Evolutionary conservation across 1,140 invertebrate genomes (phyloP), one percentile per base, ranked within the genome.

Genomic region (Liolophura sinensis): DNA sequence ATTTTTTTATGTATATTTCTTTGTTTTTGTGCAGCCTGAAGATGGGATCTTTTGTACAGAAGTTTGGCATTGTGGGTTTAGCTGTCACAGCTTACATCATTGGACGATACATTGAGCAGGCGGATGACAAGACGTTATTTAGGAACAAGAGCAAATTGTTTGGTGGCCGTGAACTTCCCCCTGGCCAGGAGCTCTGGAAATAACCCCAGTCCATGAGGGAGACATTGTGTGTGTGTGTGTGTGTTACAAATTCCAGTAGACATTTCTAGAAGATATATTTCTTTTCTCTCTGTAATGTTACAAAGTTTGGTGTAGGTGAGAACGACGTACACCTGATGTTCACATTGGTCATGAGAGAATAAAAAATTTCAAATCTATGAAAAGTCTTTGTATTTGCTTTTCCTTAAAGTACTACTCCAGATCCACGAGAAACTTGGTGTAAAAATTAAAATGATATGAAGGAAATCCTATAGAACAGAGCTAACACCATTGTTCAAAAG

Each of bases 61-160:
- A 65, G 46, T 48, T 9, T 12, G 6, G 54, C 31, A 47, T 57
- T 40, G 14, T 68, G 22, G 24, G 48, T 16, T 15, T 68, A n/a
- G 66, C 66, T n/a, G 11, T 65, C 15, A 46, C 27, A 16, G 59
- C 18, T 0, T 60, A 52, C 15, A 24, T 57, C 16, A 0, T 64
- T 0, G 70, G 70, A 15, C 55, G 61, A 3, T 51, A 65, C 20
- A 25, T 65, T 27, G 24, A 59, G 25, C 50, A 52, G 18, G 70
- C 64, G 20, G 66, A 71, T 20, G 49, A 57, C 1, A 20, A 51
- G 31, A 59, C 66, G 6, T 20, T 22, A 16, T 71, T 65, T 57
- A 22, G 66, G 47, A 71, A 71, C 60, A 71, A 71, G 50, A 71
- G 66, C 27, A 50, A 65, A 49, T 31, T 71, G 16, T 71, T 52